A percentile compares a stretch with the other conserved stretches of the same genome.
Conservation (phyloP, 92 coral and sea anemone genomes). For the Porites rus region DNA sequence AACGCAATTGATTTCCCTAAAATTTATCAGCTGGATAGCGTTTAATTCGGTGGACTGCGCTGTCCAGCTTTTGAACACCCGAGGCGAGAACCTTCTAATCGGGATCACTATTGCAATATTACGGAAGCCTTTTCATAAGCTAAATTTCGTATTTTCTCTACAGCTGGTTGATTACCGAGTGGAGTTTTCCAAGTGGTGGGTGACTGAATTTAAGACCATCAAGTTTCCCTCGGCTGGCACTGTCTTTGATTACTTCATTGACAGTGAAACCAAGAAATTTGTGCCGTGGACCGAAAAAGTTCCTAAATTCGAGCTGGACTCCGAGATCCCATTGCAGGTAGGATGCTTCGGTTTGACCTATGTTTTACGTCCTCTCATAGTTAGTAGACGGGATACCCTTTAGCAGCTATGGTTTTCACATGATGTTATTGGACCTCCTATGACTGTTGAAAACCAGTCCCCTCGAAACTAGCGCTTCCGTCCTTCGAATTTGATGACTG, state of each 20-base stretch:
- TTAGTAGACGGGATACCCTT: too few relatives aligned
- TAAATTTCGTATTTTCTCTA: background rate
- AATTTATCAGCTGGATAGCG: too few relatives aligned
- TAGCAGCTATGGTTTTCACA: too few relatives aligned
- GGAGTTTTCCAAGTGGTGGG: slow-evolving; percentile 99
- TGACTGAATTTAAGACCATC: slow-evolving; percentile 98
- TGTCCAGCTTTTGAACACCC: too few relatives aligned
- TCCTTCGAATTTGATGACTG: too few relatives aligned
- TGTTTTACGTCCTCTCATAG: background rate
- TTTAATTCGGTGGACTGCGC: too few relatives aligned
- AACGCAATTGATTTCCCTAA: too few relatives aligned
- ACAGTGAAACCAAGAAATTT: slow-evolving; percentile 94
- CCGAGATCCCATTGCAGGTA: slow-evolving; percentile 98
- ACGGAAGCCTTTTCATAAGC: background rate
- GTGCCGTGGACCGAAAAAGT: slow-evolving; percentile 99
- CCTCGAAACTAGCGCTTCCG: too few relatives aligned
- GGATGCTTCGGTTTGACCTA: background rate
- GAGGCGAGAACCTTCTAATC: too few relatives aligned
- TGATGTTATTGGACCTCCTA: too few relatives aligned
- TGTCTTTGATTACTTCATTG: slow-evolving; percentile 91
- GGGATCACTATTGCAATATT: too few relatives aligned
- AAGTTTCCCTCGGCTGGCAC: slow-evolving; percentile 99
- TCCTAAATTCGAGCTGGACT: slow-evolving; percentile 92
- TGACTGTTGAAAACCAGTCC: too few relatives aligned
- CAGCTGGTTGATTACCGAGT: slow-evolving; percentile 98